phyloP scores from a whole-genome alignment of 2,113 vertebrate genomes.

The Gobiocypris rarus region DNA sequence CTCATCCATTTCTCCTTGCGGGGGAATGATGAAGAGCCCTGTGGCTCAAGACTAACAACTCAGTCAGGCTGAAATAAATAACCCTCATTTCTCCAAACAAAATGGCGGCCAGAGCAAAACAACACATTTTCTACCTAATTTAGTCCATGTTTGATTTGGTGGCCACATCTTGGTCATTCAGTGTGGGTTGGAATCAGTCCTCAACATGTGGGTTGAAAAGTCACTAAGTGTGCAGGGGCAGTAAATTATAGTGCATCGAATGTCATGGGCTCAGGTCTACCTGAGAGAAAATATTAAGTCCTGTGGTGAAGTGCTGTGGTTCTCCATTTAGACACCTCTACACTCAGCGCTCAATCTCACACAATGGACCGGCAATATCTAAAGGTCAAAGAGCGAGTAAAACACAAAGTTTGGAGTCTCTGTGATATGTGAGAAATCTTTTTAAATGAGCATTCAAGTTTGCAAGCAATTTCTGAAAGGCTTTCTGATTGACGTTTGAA shows the following conservation, averaged over 20 bases:
- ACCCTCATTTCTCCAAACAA: constrained; percentile 6
- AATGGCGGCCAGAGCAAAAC: constrained; percentile 14
- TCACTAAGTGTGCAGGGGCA: constrained; percentile 29
- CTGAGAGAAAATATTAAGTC: constrained; percentile 32
- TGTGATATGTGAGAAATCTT: constrained; percentile 12
- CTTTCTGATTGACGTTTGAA: not conserved
- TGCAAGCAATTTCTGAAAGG: not conserved
- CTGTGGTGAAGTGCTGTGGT: constrained; percentile 33
- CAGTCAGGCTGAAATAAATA: constrained; percentile 23
- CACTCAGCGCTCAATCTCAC: not conserved
- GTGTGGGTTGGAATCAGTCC: not conserved
- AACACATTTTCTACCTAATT: constrained; percentile 23
- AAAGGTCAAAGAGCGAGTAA: constrained; percentile 30
- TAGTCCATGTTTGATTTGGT: not conserved
- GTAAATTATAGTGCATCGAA: constrained; percentile 41
- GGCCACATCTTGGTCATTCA: constrained; percentile 6
- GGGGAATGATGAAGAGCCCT: constrained; percentile 1
- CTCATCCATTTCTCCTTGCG: constrained; percentile 25
- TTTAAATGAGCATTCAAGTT: not conserved
- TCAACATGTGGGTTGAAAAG: constrained; percentile 32
- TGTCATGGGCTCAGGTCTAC: constrained; percentile 30
- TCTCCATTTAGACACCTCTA: constrained; percentile 36
- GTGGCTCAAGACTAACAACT: constrained; percentile 29
- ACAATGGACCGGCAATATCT: constrained; percentile 32
- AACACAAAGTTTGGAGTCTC: constrained; percentile 7